Evolutionary conservation across 2,888 invertebrate species (phyloP).

Genomic region (Lithophane ornitopus): DNA sequence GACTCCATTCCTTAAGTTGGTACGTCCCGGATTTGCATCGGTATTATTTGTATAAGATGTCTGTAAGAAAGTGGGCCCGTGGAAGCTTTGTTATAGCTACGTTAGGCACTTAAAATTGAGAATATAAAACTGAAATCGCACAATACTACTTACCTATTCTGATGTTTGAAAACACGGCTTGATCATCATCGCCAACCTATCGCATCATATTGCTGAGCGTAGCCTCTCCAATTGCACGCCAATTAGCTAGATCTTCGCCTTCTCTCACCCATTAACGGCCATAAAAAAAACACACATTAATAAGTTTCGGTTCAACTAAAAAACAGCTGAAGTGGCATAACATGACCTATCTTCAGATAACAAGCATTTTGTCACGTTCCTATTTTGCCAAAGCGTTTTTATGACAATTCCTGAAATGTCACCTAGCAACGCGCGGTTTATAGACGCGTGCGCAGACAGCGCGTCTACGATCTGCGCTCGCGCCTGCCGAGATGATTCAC

Average conservation of each 20-base stretch:
- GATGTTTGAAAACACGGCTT: neutral
- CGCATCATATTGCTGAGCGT: too few relatives aligned
- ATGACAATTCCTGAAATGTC: constrained; percentile 18
- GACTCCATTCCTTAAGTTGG: constrained; percentile 66
- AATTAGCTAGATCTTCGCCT: too few relatives aligned
- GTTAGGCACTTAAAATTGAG: neutral
- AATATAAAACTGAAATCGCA: neutral
- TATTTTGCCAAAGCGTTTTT: constrained; percentile 20
- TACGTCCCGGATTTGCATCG: constrained; percentile 58
- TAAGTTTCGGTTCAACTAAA: neutral
- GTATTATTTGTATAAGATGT: constrained; percentile 64
- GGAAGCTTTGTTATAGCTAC: too few relatives aligned
- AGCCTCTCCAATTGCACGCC: neutral
- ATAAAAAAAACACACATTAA: neutral
- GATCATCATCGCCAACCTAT: neutral
- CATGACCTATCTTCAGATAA: constrained; percentile 35
- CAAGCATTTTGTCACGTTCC: constrained; percentile 25
- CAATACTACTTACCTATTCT: neutral
- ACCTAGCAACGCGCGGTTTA: constrained; percentile 1
- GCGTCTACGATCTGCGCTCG: constrained; percentile 43
- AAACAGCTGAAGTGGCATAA: neutral
- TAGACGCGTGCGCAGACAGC: constrained; percentile 51
- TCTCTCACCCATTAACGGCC: neutral
- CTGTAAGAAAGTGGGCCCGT: constrained; percentile 45
- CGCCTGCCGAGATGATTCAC: constrained; percentile 42